Conservation (phyloP, 2,113 vertebrate genomes). For the Gavialis gangeticus region DNA sequence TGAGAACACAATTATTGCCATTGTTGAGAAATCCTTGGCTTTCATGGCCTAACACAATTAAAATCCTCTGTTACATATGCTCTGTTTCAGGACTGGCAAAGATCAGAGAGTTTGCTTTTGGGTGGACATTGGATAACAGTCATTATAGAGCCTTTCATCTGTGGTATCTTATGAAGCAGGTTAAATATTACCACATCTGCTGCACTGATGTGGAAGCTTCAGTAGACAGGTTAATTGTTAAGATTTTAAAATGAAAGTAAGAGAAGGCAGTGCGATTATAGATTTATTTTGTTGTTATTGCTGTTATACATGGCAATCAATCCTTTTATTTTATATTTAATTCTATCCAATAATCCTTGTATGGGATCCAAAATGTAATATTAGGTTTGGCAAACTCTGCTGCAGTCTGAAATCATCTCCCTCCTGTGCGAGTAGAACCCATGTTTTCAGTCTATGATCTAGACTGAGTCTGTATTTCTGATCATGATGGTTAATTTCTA, state of each 20-base stretch:
- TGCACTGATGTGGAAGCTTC: neutral
- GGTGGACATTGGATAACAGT: neutral
- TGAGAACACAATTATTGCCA: neutral
- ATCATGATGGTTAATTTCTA: neutral
- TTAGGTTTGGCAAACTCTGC: neutral
- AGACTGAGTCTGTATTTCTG: neutral
- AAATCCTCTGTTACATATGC: neutral
- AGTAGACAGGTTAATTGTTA: neutral
- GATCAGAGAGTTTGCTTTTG: neutral
- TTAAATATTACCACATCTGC: neutral
- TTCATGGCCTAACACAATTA: neutral
- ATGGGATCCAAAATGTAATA: neutral
- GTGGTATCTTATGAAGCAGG: neutral
- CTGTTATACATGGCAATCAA: neutral
- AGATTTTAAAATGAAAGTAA: neutral
- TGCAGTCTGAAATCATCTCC: neutral
- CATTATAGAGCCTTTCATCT: neutral
- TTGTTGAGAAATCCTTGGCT: neutral
- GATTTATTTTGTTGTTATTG: neutral
- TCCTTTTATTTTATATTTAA: accelerated
- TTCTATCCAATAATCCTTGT: neutral
- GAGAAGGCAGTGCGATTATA: neutral
- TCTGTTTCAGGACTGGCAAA: neutral
- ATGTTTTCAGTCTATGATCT: neutral
- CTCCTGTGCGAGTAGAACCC: neutral